Conservation (phyloP, 1,140 invertebrate species). For the Cecropterus lyciades region DNA sequence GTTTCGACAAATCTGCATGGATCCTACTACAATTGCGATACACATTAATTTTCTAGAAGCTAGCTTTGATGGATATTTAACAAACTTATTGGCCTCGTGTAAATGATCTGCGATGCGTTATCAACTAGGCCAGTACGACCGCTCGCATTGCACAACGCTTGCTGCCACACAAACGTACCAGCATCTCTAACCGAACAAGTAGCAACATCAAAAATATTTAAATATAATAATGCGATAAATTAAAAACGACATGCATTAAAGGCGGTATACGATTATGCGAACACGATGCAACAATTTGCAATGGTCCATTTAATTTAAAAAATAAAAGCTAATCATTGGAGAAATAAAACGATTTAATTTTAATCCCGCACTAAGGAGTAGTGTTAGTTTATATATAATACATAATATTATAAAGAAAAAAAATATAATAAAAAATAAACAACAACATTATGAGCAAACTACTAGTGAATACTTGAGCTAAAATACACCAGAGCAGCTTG, state of each 20-base stretch:
- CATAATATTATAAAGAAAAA: conserved; percentile 60
- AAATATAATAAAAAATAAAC: conserved; percentile 56
- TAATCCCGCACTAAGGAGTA: conserved; percentile 55
- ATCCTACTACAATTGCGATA: too few species aligned
- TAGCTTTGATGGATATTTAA: neutral
- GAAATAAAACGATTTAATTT: conserved; percentile 67
- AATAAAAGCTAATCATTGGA: conserved; percentile 66
- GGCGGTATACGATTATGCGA: conserved; percentile 56
- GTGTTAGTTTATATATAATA: conserved; percentile 51
- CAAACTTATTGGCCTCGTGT: neutral
- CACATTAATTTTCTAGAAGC: neutral
- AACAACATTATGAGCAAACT: conserved; percentile 81
- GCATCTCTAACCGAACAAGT: conserved; percentile 22
- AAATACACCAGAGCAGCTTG: conserved; percentile 81
- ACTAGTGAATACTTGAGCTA: conserved; percentile 79
- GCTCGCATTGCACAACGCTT: conserved; percentile 23
- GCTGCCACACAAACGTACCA: conserved; percentile 23
- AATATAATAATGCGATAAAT: conserved; percentile 38
- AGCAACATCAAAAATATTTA: conserved; percentile 31
- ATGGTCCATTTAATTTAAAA: conserved; percentile 53
- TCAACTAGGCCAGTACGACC: conserved; percentile 1
- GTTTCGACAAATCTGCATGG: too few species aligned
- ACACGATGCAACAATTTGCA: conserved; percentile 52
- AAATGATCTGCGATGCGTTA: neutral
- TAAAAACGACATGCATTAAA: conserved; percentile 46